Evolutionary conservation across 2,797 vertebrate genomes (phyloP).

Genomic region (Amphiprion clarkii): DNA sequence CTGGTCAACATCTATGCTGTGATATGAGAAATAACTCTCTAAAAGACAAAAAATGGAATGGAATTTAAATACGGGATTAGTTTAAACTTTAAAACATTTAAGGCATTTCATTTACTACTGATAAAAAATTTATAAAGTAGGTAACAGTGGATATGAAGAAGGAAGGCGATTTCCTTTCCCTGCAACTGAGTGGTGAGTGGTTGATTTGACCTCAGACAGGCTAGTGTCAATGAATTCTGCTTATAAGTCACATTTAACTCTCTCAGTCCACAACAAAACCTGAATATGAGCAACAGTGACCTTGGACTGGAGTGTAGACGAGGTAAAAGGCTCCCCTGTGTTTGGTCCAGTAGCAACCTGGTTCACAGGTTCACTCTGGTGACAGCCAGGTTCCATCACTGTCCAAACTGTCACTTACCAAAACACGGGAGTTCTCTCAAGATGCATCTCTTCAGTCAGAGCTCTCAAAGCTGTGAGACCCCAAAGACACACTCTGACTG

Average conservation of each 20-base stretch:
- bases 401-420: slow-evolving; percentile 22
- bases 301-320: background rate
- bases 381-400: slow-evolving; percentile 17
- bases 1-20: background rate
- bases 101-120: background rate
- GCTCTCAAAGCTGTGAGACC: slow-evolving; percentile 2
- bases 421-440: background rate
- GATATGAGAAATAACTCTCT: background rate
- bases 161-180: background rate
- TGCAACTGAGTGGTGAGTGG: background rate
- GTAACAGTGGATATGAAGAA: background rate
- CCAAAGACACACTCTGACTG: background rate
- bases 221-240: slow-evolving; percentile 10
- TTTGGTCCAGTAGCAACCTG: background rate
- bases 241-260: background rate
- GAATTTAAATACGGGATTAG: background rate
- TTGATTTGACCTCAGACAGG: slow-evolving; percentile 6
- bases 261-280: background rate
- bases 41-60: background rate
- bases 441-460: background rate
- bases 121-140: background rate
- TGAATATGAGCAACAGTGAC: background rate
- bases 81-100: background rate
- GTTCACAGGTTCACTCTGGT: background rate
- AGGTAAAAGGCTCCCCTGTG: slow-evolving; percentile 6